Evolutionary conservation across 2,888 invertebrate genomes (phyloP), one percentile per base, ranked within the genome.

Genomic region (Tipula confusa): DNA sequence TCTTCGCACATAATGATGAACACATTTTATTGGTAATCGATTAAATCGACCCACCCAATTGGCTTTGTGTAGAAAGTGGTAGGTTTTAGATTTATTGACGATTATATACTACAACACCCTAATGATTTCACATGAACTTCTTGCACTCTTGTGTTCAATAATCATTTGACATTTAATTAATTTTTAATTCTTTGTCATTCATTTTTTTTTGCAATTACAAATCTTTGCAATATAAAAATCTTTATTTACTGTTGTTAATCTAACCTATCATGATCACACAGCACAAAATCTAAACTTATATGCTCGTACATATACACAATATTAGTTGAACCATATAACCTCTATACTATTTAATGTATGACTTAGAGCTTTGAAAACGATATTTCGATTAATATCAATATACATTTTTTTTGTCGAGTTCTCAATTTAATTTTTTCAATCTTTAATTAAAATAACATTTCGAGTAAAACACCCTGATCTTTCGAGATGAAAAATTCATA

Each of bases 361-460:
- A 15, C 15, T 43, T 43, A 15, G 4, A 43, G 7, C 43, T 43
- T 15, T 43, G n/a, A 64, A 64, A 64, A 64, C 24, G 64, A 64
- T 64, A 64, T 64, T 64, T 64, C 64, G 64, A 64, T 24, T 64
- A 24, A 64, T 64, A 64, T 64, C 64, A 64, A 64, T 24, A n/a
- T n/a, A 64, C 24, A 64, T 64, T 64, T 64, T 18, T 64, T 24
- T 64, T 64, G 24, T 64, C 64, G 64, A 64, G 24, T 64, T 43
- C 15, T 15, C 5, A 43, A 43, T 43, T 4, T 43, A 7, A 43
- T 43, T 43, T n/a, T 43, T 64, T 64, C 33, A 11, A 9, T 33
- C 24, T 64, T 64, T 64, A 64, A 64, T 64, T 64, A 64, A 64
- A 64, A 64, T 64, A 64, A 64, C 64, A 64, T 64, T 64, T 64